These are phyloP conservation scores for Pollachius pollachius DNA, from an alignment of 2,113 vertebrate genomes.

Conservation along the genomic window DNA sequence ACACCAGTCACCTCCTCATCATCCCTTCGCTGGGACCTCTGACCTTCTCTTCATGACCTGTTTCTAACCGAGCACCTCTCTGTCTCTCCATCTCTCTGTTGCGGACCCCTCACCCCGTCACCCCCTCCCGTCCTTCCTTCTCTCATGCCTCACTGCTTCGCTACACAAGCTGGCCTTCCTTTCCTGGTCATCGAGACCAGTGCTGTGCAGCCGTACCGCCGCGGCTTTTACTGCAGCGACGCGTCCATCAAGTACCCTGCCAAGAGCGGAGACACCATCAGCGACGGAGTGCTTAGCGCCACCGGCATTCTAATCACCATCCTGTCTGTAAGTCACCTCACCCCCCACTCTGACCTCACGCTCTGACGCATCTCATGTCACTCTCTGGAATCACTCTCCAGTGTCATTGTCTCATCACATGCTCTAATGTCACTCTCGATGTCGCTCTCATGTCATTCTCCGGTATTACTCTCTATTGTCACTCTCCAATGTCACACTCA, in stretches of 20 bases:
- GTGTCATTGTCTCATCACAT: too few relatives aligned
- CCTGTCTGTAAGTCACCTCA: slow-evolving; percentile 83
- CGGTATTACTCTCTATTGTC: too few relatives aligned
- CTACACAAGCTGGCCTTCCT: slow-evolving; percentile 85
- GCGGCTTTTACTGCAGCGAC: slow-evolving; percentile 93
- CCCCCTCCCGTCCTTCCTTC: slow-evolving; percentile 6
- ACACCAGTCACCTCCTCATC: slow-evolving; percentile 37
- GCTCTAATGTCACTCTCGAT: too few relatives aligned
- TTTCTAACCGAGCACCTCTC: slow-evolving; percentile 51
- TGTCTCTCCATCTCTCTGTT: slow-evolving; percentile 36
- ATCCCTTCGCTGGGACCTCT: slow-evolving; percentile 31
- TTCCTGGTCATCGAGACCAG: slow-evolving; percentile 95
- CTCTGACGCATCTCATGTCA: too few relatives aligned
- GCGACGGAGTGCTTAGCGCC: slow-evolving; percentile 87
- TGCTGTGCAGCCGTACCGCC: slow-evolving; percentile 83
- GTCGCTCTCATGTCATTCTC: too few relatives aligned
- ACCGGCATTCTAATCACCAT: slow-evolving; percentile 93
- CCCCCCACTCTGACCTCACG: slow-evolving; percentile 28
- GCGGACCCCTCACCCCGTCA: background rate
- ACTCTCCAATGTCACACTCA: too few relatives aligned
- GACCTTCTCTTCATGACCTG: slow-evolving; percentile 49
- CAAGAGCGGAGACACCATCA: slow-evolving; percentile 91
- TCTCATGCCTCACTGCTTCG: slow-evolving; percentile 33
- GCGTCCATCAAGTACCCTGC: slow-evolving; percentile 92
- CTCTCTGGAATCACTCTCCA: too few relatives aligned